Conservation (phyloP, 2,888 invertebrate species). For the Dryomyza anilis region DNA sequence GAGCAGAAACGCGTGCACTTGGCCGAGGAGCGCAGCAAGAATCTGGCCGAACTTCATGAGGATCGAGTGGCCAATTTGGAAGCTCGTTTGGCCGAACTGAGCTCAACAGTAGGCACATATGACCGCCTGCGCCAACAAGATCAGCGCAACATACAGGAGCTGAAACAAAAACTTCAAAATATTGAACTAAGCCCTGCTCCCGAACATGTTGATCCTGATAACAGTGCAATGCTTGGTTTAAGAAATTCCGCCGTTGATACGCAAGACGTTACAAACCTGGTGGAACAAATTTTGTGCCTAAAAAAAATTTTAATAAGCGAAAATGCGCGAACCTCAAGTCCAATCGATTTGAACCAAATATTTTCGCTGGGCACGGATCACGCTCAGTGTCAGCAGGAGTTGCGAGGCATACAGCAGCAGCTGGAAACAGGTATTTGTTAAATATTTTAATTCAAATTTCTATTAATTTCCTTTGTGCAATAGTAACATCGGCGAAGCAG, state of each 20-base stretch:
- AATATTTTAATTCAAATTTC: not conserved
- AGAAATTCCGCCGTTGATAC: too few relatives aligned
- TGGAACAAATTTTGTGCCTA: slow-evolving; percentile 70
- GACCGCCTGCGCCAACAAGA: slow-evolving; percentile 75
- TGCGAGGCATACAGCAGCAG: slow-evolving; percentile 68
- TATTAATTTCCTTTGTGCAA: not conserved
- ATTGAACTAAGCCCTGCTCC: slow-evolving; percentile 32
- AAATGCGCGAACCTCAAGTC: slow-evolving; percentile 67
- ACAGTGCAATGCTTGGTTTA: not conserved
- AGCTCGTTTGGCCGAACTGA: slow-evolving; percentile 76
- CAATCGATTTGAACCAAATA: slow-evolving; percentile 67
- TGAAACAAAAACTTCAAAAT: slow-evolving; percentile 51
- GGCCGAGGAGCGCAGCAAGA: slow-evolving; percentile 74
- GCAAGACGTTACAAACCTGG: slow-evolving; percentile 64
- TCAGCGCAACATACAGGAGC: slow-evolving; percentile 73
- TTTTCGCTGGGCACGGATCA: slow-evolving; percentile 62
- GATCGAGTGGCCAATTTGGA: slow-evolving; percentile 78
- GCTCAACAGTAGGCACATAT: slow-evolving; percentile 77
- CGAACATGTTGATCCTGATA: not conserved
- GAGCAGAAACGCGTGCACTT: slow-evolving; percentile 75
- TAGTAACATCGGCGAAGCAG: slow-evolving; percentile 62
- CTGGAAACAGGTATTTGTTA: slow-evolving; percentile 64
- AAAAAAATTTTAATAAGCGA: slow-evolving; percentile 68
- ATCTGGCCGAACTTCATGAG: slow-evolving; percentile 74
- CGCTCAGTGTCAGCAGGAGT: slow-evolving; percentile 69